Evolutionary conservation across 1,140 invertebrate genomes (phyloP), one percentile per base, ranked within the genome.

Genomic region (Anoplolepis gracilipes): DNA sequence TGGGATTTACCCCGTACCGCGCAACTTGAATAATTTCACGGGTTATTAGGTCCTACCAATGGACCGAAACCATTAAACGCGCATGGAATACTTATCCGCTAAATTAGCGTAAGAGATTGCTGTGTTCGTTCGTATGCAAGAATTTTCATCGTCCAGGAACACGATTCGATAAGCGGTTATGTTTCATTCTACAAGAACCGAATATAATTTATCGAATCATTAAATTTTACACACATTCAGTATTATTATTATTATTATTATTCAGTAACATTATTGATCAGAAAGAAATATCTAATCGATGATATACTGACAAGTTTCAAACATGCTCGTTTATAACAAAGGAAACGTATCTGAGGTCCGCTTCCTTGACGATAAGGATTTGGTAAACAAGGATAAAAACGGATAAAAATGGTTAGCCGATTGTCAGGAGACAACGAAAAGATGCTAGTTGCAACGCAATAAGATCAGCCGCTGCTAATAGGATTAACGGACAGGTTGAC

Each of bases 401-500:
- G 11, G 25, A 77, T 55, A 53, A 79, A 49, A 49, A 36, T 11
- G 49, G 16, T 46, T 11, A 19, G 36, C 28, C 67, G 28, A n/a
- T 19, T 42, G 19, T 28, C n/a, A 25, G 10, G 11, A 33, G 53
- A 85, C n/a, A 85, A 53, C 64, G 84, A 57, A 59, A 79, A 90
- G 84, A 81, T 82, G 61, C 65, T 57, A 89, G 88, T 88, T 70
- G 59, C 78, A 28, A 61, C 55, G 65, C 70, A 88, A 89, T 85
- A 85, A 70, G 75, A 85, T 89, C 67, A 78, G 82, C 69, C 76
- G 61, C 75, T 39, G 55, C 88, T 92, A 92, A 92, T 91, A 92
- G 90, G 92, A 92, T 93, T 91, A 92, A 73, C 72, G 64, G 85
- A 91, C 91, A 88, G 89, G 87, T 91, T 84, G 86, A 87, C 86